Conservation (phyloP, 2,797 vertebrate genomes). For the Ceryle rudis region DNA sequence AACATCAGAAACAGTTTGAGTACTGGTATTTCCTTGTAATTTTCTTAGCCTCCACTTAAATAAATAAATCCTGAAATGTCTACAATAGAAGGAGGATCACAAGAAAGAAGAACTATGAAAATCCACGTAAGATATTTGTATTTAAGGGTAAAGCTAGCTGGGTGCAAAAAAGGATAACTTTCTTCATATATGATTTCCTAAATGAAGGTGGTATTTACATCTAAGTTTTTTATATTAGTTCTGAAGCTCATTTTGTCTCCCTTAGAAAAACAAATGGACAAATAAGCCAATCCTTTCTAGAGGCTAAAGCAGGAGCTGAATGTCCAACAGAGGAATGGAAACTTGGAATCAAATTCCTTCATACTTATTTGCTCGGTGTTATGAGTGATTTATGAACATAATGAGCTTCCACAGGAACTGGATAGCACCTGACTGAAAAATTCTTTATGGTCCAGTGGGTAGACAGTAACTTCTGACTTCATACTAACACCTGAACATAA, state of each 20-base stretch:
- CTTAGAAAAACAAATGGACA: neutral
- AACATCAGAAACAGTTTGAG: neutral
- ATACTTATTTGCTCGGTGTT: neutral
- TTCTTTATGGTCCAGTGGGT: neutral
- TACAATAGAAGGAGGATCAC: neutral
- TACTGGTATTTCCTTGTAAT: neutral
- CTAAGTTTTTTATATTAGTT: neutral
- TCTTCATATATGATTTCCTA: neutral
- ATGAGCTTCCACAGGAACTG: neutral
- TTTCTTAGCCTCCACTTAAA: neutral
- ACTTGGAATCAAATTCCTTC: neutral
- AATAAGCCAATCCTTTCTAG: neutral
- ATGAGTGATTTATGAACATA: neutral
- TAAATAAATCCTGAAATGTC: neutral
- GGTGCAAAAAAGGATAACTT: neutral
- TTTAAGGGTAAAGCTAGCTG: neutral
- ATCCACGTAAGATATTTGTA: neutral
- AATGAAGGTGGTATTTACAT: neutral
- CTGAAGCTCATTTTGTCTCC: neutral
- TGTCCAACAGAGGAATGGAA: neutral
- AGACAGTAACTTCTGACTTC: neutral
- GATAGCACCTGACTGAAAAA: neutral
- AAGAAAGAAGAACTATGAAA: neutral
- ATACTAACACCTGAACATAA: neutral
- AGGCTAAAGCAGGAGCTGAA: neutral